Conservation (phyloP, 1,140 invertebrate species). For the Aleiodes sp. region DNA sequence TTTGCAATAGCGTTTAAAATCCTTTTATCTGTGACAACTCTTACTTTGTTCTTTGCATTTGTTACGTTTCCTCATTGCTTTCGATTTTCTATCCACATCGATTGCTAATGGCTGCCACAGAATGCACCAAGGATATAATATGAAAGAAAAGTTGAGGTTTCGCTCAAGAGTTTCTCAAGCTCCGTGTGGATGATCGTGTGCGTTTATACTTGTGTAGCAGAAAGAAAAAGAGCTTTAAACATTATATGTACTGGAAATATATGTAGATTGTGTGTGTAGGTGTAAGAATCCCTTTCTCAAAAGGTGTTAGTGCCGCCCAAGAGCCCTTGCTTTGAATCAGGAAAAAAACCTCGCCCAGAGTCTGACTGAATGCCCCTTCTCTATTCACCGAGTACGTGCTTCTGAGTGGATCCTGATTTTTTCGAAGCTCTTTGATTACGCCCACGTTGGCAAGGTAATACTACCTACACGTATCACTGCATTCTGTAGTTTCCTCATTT, state of each 20-base stretch:
- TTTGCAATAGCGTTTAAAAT: too few relatives aligned
- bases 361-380: slow-evolving; percentile 40
- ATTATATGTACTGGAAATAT: background rate
- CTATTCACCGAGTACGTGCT: slow-evolving; percentile 40
- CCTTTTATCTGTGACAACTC: too few relatives aligned
- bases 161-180: slow-evolving; percentile 32
- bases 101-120: slow-evolving; percentile 1
- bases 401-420: slow-evolving; percentile 42
- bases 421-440: slow-evolving; percentile 39
- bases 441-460: slow-evolving; percentile 18
- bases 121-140: slow-evolving; percentile 5
- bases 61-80: too few relatives aligned
- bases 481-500: background rate
- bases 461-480: slow-evolving; percentile 14
- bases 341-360: slow-evolving; percentile 32
- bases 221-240: slow-evolving; percentile 1
- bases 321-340: slow-evolving; percentile 41
- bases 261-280: slow-evolving; percentile 19
- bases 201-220: slow-evolving; percentile 2
- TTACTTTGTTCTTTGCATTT: background rate
- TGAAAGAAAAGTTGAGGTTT: slow-evolving; percentile 25
- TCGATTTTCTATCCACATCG: background rate
- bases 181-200: slow-evolving; percentile 30
- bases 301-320: slow-evolving; percentile 29
- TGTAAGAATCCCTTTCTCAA: slow-evolving; percentile 27